These are phyloP conservation scores for Falcaria lacertinaria DNA, from an alignment of 2,888 invertebrate genomes.

Conservation along the genomic window DNA sequence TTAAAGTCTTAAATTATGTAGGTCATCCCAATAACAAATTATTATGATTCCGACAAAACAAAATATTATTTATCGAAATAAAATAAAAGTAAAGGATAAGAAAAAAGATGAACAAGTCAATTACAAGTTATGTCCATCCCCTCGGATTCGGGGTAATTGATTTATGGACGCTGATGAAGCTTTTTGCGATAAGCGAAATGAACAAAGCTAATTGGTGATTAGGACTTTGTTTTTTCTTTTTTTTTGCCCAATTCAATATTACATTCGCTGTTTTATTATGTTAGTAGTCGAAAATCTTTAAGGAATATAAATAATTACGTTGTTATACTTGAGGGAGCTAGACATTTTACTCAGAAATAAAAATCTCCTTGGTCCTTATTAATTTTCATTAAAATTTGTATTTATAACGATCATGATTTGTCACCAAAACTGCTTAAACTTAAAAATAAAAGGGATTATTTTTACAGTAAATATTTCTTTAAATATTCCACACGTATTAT, in stretches of 20 bases:
- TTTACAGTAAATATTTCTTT: too few species aligned
- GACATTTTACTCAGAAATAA: too few species aligned
- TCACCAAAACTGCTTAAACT: too few species aligned
- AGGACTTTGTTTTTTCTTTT: conserved; percentile 34
- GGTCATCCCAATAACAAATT: neutral
- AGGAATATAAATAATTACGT: conserved; percentile 1
- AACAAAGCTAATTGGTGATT: conserved; percentile 49
- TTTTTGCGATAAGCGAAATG: conserved; percentile 49
- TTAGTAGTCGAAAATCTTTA: neutral
- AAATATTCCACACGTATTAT: neutral
- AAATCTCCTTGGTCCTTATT: too few species aligned
- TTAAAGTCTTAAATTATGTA: neutral
- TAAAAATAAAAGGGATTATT: too few species aligned
- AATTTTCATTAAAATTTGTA: too few species aligned
- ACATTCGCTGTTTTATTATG: conserved; percentile 11
- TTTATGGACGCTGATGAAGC: conserved; percentile 50
- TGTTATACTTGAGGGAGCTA: too few species aligned
- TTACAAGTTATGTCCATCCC: conserved; percentile 31
- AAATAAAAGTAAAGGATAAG: conserved; percentile 14
- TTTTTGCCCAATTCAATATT: conserved; percentile 18
- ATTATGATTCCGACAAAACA: neutral
- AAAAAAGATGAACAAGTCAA: conserved; percentile 43
- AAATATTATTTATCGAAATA: neutral
- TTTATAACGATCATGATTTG: too few species aligned
- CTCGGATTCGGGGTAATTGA: conserved; percentile 46